Percentiles rank a stretch among this genome's conserved stretches.
phyloP scores from a whole-genome alignment of 2,888 invertebrate species.

The Himalopsyche japonica region DNA sequence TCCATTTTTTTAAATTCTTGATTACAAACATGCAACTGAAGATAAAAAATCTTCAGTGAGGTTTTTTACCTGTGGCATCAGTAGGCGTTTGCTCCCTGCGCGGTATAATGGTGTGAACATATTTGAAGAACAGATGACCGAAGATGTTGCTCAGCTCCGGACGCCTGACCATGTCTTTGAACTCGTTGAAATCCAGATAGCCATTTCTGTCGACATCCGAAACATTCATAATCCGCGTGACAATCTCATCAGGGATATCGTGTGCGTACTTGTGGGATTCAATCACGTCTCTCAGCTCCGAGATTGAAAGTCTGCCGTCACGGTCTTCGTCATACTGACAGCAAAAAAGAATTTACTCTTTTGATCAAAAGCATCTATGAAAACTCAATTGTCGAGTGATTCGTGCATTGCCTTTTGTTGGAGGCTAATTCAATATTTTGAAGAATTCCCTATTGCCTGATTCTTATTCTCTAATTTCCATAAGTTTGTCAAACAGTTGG shows the following conservation, averaged over 20 bases:
- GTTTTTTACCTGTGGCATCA: slow-evolving; percentile 53
- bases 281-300: slow-evolving; percentile 67
- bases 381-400: no score
- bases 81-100: neutral
- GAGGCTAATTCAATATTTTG: no score
- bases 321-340: slow-evolving; percentile 73
- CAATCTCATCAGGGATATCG: slow-evolving; percentile 70
- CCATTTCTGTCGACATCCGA: slow-evolving; percentile 68
- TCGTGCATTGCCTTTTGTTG: no score
- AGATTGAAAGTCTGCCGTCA: slow-evolving; percentile 70
- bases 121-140: slow-evolving; percentile 66
- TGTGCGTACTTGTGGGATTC: slow-evolving; percentile 61
- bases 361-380: no score
- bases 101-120: slow-evolving; percentile 62
- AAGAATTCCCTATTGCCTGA: no score
- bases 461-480: no score
- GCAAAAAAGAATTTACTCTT: neutral
- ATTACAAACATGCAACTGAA: no score
- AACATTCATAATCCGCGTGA: slow-evolving; percentile 67
- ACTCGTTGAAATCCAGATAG: slow-evolving; percentile 71
- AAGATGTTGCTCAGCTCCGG: slow-evolving; percentile 67
- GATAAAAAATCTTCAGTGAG: no score
- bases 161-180: slow-evolving; percentile 69
- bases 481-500: no score
- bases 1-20: no score